Conservation (phyloP, 2,797 vertebrate species). For the Lerista edwardsae region DNA sequence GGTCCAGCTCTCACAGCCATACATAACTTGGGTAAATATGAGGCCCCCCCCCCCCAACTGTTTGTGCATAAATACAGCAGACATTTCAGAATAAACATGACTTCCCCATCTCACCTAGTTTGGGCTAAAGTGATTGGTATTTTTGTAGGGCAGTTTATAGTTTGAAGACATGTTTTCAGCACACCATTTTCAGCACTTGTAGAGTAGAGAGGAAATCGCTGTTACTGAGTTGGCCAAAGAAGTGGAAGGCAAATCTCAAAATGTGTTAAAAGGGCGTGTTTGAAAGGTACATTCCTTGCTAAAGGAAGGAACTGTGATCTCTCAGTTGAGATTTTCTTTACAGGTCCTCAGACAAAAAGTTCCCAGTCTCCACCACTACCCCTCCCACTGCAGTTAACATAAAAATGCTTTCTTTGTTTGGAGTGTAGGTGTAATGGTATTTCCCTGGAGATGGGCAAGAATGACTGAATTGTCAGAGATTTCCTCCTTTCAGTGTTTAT, state of each 20-base stretch:
- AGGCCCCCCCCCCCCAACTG: too few species aligned
- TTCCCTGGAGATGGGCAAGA: background rate
- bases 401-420: constrained; percentile 5
- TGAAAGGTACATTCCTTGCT: background rate
- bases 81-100: background rate
- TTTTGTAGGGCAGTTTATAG: background rate
- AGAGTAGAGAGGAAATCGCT: background rate
- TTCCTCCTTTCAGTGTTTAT: constrained; percentile 5
- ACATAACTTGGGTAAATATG: background rate
- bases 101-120: background rate
- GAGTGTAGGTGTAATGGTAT: constrained; percentile 5
- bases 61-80: background rate
- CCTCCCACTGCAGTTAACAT: constrained; percentile 27
- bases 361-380: background rate
- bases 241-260: background rate
- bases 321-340: constrained; percentile 21
- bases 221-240: constrained; percentile 7
- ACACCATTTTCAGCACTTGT: background rate
- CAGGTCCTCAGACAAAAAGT: constrained; percentile 1
- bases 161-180: background rate
- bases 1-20: too few species aligned
- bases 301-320: background rate
- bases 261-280: background rate
- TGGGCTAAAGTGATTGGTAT: background rate
- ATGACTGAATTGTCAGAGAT: constrained; percentile 8